These are phyloP conservation scores for Didymodactylos carnosus DNA, from an alignment of 2,888 invertebrate species.

Conservation along the genomic window DNA sequence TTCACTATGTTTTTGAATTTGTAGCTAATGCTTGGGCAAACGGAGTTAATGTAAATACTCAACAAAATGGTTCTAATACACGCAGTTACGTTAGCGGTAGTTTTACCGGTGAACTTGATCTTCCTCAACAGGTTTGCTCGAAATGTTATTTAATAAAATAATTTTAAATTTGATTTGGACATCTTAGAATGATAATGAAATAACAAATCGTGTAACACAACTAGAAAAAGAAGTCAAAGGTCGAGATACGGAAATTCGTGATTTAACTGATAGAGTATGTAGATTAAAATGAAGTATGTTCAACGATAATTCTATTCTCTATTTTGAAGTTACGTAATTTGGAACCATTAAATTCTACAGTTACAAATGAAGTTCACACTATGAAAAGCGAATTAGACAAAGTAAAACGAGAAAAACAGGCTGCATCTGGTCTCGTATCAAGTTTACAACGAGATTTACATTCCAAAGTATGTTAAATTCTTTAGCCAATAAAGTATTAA, in stretches of 20 bases:
- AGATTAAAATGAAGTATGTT: not conserved
- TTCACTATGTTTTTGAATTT: not conserved
- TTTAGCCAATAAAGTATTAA: constrained; percentile 6
- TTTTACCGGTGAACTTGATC: constrained; percentile 1
- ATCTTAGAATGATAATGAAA: not conserved
- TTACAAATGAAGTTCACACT: not conserved
- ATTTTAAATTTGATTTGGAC: not conserved
- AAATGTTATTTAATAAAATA: not conserved
- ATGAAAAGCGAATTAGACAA: constrained; percentile 24
- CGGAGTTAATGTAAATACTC: not conserved
- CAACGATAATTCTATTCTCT: not conserved
- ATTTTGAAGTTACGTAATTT: not conserved
- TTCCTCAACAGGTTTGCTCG: not conserved
- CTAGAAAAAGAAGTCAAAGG: constrained; percentile 8
- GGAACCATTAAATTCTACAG: not conserved
- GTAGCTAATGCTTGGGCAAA: not conserved
- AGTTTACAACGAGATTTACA: constrained; percentile 33
- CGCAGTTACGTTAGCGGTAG: not conserved
- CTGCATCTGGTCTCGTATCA: constrained; percentile 30
- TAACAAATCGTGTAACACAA: constrained; percentile 4
- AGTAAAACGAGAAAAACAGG: constrained; percentile 30
- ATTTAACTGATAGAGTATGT: constrained; percentile 7
- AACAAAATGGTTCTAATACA: not conserved
- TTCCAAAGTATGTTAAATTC: constrained; percentile 22
- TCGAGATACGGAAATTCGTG: constrained; percentile 7